Conservation (phyloP, 2,113 vertebrate species). For the Pitta sordida region DNA sequence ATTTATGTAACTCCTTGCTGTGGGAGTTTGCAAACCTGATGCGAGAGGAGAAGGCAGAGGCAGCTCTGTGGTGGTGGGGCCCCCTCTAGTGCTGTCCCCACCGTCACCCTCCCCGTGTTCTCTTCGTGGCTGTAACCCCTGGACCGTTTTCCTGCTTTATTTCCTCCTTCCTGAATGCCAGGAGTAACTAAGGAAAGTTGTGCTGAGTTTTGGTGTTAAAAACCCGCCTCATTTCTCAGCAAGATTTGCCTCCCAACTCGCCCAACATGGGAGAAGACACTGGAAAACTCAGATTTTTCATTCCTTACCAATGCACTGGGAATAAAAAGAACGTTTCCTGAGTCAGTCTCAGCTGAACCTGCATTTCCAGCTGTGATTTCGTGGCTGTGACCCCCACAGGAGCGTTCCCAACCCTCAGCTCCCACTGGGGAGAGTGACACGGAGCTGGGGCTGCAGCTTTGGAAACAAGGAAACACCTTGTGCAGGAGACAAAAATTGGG, state of each 20-base stretch:
- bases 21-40: not conserved
- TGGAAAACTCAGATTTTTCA: not conserved
- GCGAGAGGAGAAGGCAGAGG: not conserved
- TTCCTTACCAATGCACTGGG: not conserved
- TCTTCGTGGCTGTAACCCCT: not conserved
- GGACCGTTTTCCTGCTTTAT: rapidly evolving
- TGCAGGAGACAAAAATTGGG: not conserved
- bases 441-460: not conserved
- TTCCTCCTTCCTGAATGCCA: not conserved
- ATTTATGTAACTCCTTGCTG: not conserved
- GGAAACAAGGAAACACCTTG: not conserved
- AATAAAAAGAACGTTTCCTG: not conserved
- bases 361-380: not conserved
- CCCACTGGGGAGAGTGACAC: not conserved
- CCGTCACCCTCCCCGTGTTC: not conserved
- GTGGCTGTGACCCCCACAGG: not conserved
- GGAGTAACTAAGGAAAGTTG: not conserved
- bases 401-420: not conserved
- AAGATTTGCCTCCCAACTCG: not conserved
- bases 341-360: not conserved
- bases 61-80: not conserved
- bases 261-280: no score
- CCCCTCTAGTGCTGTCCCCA: constrained; percentile 48
- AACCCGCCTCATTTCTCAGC: not conserved
- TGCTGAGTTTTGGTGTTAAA: not conserved